Conservation (phyloP, 2,888 invertebrate genomes). For the Dasypogon diadema region DNA sequence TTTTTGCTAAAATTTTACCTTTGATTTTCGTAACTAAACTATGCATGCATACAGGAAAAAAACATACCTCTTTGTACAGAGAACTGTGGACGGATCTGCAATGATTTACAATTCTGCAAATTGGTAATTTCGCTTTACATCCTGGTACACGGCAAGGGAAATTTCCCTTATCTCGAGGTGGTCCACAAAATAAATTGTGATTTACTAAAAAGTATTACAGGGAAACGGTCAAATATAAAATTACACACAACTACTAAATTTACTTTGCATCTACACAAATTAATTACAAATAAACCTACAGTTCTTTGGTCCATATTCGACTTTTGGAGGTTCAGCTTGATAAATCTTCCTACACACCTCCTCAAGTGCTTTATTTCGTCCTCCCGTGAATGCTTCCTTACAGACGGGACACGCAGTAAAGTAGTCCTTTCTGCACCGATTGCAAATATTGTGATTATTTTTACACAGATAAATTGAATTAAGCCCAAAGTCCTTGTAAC, state of each 20-base stretch:
- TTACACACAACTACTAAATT: no score
- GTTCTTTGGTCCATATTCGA: neutral
- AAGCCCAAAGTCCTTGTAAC: neutral
- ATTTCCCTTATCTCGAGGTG: neutral
- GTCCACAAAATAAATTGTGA: neutral
- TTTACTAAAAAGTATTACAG: neutral
- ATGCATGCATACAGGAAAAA: neutral
- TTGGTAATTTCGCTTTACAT: neutral
- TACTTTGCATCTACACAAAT: neutral
- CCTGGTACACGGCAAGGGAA: neutral
- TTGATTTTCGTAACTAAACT: no score
- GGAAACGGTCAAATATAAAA: no score
- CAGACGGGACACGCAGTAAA: neutral
- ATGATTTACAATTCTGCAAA: constrained; percentile 3
- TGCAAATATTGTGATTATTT: neutral
- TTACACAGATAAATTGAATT: neutral
- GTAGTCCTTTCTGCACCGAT: neutral
- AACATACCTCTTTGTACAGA: neutral
- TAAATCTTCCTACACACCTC: neutral
- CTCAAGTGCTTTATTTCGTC: neutral
- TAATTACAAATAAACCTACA: no score
- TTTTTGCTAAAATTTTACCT: no score
- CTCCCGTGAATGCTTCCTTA: neutral
- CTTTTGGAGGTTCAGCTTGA: neutral
- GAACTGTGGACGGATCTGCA: neutral